These are phyloP conservation scores for Chlorospingus flavigularis DNA, from an alignment of 2,797 vertebrate genomes.

Conservation along the genomic window DNA sequence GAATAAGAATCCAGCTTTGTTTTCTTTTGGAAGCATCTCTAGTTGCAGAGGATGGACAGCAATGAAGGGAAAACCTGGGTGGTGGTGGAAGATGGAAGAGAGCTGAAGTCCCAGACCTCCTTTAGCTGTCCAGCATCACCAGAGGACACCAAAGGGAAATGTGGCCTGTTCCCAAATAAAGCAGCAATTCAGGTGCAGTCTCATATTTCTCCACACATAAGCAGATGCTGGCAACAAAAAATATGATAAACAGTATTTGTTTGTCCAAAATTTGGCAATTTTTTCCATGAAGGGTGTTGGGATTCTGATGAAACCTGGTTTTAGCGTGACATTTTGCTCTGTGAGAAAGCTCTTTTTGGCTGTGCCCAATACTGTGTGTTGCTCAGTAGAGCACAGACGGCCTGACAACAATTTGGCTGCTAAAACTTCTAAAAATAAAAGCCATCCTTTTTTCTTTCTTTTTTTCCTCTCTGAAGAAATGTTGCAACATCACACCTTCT, in stretches of 20 bases:
- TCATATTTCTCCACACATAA: neutral
- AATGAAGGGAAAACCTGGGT: neutral
- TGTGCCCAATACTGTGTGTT: neutral
- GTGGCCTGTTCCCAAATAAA: neutral
- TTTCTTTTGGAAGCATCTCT: neutral
- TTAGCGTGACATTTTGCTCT: neutral
- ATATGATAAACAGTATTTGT: neutral
- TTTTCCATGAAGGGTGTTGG: neutral
- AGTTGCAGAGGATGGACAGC: neutral
- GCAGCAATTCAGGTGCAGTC: neutral
- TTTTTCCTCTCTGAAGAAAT: neutral
- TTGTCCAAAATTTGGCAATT: neutral
- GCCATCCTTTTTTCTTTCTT: neutral
- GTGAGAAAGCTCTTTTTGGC: neutral
- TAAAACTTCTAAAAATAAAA: slow-evolving; percentile 50
- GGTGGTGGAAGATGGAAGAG: neutral
- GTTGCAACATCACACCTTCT: neutral
- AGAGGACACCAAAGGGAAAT: neutral
- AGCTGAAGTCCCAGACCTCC: neutral
- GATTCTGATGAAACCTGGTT: neutral
- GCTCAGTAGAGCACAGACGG: slow-evolving; percentile 37
- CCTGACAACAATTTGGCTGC: slow-evolving; percentile 37
- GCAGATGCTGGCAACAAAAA: neutral
- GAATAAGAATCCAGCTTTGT: neutral
- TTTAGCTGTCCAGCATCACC: neutral